Evolutionary conservation across 2,113 vertebrate species (phyloP).

Genomic region (Ptilorrhoa leucosticta): DNA sequence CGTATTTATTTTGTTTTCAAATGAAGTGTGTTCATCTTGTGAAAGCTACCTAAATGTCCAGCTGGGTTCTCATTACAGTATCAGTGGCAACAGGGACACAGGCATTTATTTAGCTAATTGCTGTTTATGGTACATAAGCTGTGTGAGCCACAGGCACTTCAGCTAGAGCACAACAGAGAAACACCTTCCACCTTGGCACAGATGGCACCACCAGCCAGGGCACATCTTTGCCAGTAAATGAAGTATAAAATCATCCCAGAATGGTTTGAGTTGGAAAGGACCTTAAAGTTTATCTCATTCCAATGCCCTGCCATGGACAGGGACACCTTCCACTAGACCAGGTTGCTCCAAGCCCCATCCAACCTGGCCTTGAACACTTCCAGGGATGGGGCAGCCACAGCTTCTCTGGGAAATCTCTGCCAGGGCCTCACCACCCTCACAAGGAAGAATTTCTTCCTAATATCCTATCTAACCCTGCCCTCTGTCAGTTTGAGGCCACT

Average conservation of each 20-base stretch:
- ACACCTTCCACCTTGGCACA: not conserved
- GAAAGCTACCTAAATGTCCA: not conserved
- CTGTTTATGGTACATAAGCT: not conserved
- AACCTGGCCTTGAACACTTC: not conserved
- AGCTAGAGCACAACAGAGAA: not conserved
- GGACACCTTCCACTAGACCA: fast-evolving
- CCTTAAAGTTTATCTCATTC: not conserved
- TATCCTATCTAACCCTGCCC: not conserved
- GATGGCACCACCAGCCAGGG: not conserved
- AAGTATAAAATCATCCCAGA: not conserved
- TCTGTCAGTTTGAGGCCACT: not conserved
- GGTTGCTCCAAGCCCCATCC: not conserved
- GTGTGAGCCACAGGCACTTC: not conserved
- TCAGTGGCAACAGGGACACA: not conserved
- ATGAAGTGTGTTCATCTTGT: not conserved
- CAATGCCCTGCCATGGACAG: not conserved
- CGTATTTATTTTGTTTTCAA: not conserved
- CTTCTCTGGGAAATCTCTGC: not conserved
- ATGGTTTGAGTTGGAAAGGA: not conserved
- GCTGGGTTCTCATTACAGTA: not conserved
- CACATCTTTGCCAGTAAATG: not conserved
- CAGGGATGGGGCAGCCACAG: not conserved
- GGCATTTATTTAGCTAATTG: not conserved
- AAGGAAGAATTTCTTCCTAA: not conserved
- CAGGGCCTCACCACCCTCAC: not conserved